Base-by-base conservation (phyloP, 2,797 vertebrate species). In the Poecilia velifera region DNA sequence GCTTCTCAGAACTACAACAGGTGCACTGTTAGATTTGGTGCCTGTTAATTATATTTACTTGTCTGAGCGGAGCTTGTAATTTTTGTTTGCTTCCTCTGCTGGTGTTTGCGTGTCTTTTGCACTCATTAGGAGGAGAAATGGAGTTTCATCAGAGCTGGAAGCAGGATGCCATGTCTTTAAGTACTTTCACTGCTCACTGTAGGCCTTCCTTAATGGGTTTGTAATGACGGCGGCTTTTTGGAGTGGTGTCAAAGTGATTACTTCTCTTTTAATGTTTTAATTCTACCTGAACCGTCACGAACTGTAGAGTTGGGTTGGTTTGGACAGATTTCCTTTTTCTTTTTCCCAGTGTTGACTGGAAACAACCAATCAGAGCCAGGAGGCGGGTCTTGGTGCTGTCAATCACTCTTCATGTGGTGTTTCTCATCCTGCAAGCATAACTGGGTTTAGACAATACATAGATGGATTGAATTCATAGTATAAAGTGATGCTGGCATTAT, bases 1-100 rank as follows among this genome's bases (percentile, higher is more conserved):
- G 49, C 82, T 81, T 86, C 87, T 90, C 46, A 80, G 83, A 62
- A 78, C 62, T 45, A 28, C 68, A 89, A 82, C 90, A 89, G 90
- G 89, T 91, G 88, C 88, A 79, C 84, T 87, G 89, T 86, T 82
- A 80, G 81, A 87, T 73, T 81, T 80, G 74, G 76, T 74, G 78
- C 76, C 78, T 73, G 89, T 90, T 91, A 92, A 92, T 92, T 90
- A 89, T 90, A 85, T 88, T 87, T 91, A 82, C 86, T 74, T 64
- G 78, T 70, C 49, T 86, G 87, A 89, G 85, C 84, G 80, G 85
- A 87, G 88, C 85, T 81, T 89, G 82, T 90, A 87, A 91, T 88
- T 90, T 71, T 78, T 86, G 86, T 93, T 90, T 91, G 80, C 86
- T 72, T 88, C 77, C 78, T 87, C 78, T 77, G 39, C 66, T 59